Percentiles rank a stretch among this genome's conserved stretches.
Conservation (phyloP, 2,888 invertebrate species). For the Drosophila helvetica region DNA sequence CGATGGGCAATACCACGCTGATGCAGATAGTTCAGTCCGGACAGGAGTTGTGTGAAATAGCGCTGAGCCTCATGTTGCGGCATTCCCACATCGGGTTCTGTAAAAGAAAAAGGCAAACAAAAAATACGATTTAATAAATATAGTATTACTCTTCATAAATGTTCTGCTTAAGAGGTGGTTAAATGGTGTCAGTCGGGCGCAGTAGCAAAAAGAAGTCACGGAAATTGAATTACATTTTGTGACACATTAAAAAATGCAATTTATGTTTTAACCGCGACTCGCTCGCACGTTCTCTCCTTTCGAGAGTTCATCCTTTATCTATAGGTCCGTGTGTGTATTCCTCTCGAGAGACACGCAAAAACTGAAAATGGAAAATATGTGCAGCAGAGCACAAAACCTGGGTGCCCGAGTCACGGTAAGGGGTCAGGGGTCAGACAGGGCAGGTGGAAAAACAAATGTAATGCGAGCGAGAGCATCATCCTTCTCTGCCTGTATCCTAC, state of each 20-base stretch:
- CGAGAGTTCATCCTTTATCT: background rate
- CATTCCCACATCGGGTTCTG: slow-evolving; percentile 98
- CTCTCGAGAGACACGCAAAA: slow-evolving; percentile 17
- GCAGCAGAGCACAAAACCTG: slow-evolving; percentile 38
- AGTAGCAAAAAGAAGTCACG: background rate
- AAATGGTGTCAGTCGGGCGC: background rate
- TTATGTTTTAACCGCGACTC: background rate
- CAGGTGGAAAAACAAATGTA: slow-evolving; percentile 44
- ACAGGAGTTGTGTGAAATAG: slow-evolving; percentile 94
- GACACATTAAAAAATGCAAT: slow-evolving; percentile 17
- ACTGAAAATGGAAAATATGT: slow-evolving; percentile 47
- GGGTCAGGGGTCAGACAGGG: background rate
- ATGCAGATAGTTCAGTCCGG: slow-evolving; percentile 95
- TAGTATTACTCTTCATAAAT: background rate
- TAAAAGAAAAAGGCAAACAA: slow-evolving; percentile 48
- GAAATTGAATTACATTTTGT: slow-evolving; percentile 36
- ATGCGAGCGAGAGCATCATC: slow-evolving; percentile 17
- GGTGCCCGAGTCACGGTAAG: background rate
- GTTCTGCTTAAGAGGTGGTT: background rate
- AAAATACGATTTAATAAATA: background rate
- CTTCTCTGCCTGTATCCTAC: background rate
- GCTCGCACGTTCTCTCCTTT: background rate
- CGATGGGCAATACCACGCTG: slow-evolving; percentile 95
- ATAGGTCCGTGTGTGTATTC: slow-evolving; percentile 1
- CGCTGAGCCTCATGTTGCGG: slow-evolving; percentile 90